Evolutionary conservation across 2,888 invertebrate species (phyloP), one percentile per base, ranked within the genome.

Genomic region (Drosophila melanosoma): DNA sequence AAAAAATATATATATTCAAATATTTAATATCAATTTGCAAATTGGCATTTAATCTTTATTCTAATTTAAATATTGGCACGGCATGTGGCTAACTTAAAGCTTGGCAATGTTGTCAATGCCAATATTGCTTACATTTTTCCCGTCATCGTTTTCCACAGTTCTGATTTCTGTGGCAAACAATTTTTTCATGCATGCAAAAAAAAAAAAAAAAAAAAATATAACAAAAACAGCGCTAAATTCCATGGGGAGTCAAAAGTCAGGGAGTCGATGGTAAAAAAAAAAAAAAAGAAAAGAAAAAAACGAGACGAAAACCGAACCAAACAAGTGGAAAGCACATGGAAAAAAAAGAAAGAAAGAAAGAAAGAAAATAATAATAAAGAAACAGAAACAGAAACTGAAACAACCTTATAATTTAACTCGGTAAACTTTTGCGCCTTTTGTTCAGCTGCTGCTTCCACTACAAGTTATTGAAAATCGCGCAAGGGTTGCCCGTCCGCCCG

Each of bases 391-490:
- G 64, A 53, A 74, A 71, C 66, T 60, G 78, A 76, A 81, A 87
- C 87, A 83, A 87, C 83, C 81, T 87, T 85, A 86, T 86, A 86
- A 87, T 86, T 86, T 86, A 86, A 82, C 85, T 87, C 79, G 77
- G 83, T 85, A 86, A 86, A 86, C 74, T 87, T 85, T 81, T 81
- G 88, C 83, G 85, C 85, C 85, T 86, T 85, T 87, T 86, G 85
- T 86, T 87, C 77, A 73, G 57, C 59, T 73, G 77, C 80, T 82
- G 77, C 80, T 82, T 82, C 82, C 75, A 82, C 87, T 76, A 82
- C 80, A 87, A 85, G 85, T 87, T 86, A 86, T 86, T 86, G 85
- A 86, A 87, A 86, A 86, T 86, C 88, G 85, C 83, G 83, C 75
- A 81, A 74, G 87, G 85, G 85, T 87, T 84, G 81, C 70, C 79